Evolutionary conservation across 2,113 vertebrate genomes (phyloP), one percentile per base, ranked within the genome.

Genomic region (Oplegnathus fasciatus): DNA sequence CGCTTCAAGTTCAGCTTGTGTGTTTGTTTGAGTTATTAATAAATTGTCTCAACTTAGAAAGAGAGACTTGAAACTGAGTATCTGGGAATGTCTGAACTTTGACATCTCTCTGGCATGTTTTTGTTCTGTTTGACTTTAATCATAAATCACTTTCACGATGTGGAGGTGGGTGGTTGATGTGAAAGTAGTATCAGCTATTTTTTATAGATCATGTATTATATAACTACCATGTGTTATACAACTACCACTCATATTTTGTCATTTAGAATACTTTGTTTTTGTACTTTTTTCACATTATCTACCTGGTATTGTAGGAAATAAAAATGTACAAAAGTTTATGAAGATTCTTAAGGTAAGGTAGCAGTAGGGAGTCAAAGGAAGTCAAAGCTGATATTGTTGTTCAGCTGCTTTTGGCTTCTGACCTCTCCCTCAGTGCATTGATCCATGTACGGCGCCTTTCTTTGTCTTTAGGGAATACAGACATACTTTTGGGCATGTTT

Each of bases 341-440:
- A 32, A 24, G 20, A 17, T 18, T 28, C 13, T 55, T 8, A 0
- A 8, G 11, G 5, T 44, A 0, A 44, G 24, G 57, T 6, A 10
- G 44, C n/a, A 64, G 57, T 5, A 11, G 26, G 32, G 20, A 42
- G 73, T 50, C 37, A 20, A 46, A 44, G 40, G 32, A 48, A 60
- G 37, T 73, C n/a, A 28, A 26, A 34, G 9, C 54, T 22, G 37
- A 71, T 58, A 67, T 84, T 55, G 52, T 9, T 67, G 10, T 69
- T 32, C 17, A 20, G 24, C n/a, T 1, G 26, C 26, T 42, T 85
- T 80, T 73, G 65, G 75, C 83, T 37, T 62, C 22, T 69, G 64
- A 75, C 64, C 70, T 62, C 18, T n/a, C 5, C 6, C 58, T 55
- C 2, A 2, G 30, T 60, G 73, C 54, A 75, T 18, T 44, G 70